Percentiles rank a stretch among this genome's conserved stretches.
phyloP scores from a whole-genome alignment of 2,888 invertebrate species.

The Chrysomela aeneicollis region DNA sequence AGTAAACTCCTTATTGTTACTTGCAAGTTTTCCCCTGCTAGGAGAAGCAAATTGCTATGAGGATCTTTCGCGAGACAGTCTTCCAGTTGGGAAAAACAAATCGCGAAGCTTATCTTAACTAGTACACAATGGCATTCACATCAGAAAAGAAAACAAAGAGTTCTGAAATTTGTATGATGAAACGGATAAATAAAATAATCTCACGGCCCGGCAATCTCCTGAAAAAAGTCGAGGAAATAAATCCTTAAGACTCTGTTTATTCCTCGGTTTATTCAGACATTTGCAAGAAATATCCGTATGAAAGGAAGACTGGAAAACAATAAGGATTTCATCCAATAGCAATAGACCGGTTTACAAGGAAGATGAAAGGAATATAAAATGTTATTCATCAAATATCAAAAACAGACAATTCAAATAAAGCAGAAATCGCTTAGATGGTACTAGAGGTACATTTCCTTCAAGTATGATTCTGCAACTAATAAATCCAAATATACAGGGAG shows the following conservation, averaged over 20 bases:
- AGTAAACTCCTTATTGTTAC: constrained; percentile 37
- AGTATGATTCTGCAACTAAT: too few species aligned
- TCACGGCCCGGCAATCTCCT: neutral
- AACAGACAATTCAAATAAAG: too few species aligned
- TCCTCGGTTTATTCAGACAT: too few species aligned
- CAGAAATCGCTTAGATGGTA: too few species aligned
- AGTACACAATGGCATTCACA: neutral
- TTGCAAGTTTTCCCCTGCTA: constrained; percentile 26
- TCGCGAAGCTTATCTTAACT: constrained; percentile 15
- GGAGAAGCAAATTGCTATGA: neutral
- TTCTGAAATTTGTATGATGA: neutral
- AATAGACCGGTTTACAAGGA: too few species aligned
- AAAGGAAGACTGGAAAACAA: neutral
- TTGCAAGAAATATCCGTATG: neutral
- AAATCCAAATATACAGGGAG: too few species aligned
- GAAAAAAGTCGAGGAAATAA: neutral
- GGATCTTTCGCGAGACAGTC: constrained; percentile 4
- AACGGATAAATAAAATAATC: neutral
- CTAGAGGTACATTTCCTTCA: too few species aligned
- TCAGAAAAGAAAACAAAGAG: neutral
- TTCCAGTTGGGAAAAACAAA: constrained; percentile 13
- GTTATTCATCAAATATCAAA: too few species aligned
- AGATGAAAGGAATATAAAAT: too few species aligned
- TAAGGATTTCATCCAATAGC: neutral
- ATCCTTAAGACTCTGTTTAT: neutral